Base-by-base conservation (phyloP, 2,888 invertebrate species). In the Drosophila heteroneura region DNA sequence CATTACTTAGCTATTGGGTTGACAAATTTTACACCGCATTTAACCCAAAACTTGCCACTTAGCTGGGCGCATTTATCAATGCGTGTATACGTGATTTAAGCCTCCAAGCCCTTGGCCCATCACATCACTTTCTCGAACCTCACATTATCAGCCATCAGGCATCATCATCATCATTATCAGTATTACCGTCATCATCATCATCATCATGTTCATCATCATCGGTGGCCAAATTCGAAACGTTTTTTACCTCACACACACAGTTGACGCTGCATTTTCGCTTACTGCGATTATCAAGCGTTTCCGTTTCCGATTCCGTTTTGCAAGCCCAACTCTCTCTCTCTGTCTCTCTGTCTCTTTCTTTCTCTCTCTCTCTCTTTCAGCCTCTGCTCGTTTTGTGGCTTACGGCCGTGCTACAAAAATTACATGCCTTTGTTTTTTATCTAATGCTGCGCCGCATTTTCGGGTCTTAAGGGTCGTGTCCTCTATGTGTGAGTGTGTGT, bases 361-460 rank as follows among this genome's bases (percentile, higher is more conserved):
- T 12, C 22, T 64, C 59, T 52, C 73, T 67, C 49, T 74, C 71
- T 67, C 69, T 76, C 74, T 58, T 33, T 35, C 5, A 16, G n/a
- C 58, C 66, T 64, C 22, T 32, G 67, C 76, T 77, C 83, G 75
- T 88, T 82, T 74, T 82, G 89, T 69, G 84, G 86, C 89, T 82
- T 80, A 82, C 51, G 85, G 86, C 83, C 65, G 62, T 69, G 77
- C 74, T 63, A 69, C 74, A 69, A 85, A 85, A 83, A 82, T 89
- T 82, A 86, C 84, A 86, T 76, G 84, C 87, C 81, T 85, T 86
- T 82, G 79, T 78, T 90, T 90, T 83, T 84, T 87, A 85, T 85
- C 88, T 82, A 88, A 83, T 85, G 76, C 82, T 74, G 52, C 52
- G 70, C 73, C 70, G 71, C 69, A 74, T 79, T 77, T 74, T 77